These are phyloP conservation scores for Leptinotarsa undecemlineata DNA, from an alignment of 1,140 invertebrate genomes.

Conservation along the genomic window DNA sequence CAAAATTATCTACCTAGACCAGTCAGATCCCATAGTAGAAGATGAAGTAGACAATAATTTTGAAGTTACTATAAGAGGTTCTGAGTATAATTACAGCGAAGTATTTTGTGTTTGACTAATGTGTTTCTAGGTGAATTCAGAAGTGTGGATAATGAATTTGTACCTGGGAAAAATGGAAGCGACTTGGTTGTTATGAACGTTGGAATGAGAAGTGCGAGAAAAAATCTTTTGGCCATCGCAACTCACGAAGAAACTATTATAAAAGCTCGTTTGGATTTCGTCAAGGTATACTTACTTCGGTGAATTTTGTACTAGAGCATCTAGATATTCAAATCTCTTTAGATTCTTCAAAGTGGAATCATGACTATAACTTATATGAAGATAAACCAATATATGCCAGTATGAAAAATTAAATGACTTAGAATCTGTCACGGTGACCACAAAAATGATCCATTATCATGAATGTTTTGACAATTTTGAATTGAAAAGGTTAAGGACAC, in stretches of 20 bases:
- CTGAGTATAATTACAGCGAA: neutral
- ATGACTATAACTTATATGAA: too few relatives aligned
- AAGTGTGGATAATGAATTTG: slow-evolving; percentile 29
- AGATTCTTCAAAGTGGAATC: too few relatives aligned
- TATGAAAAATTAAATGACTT: too few relatives aligned
- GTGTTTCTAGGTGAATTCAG: slow-evolving; percentile 19
- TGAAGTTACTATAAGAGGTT: slow-evolving; percentile 38
- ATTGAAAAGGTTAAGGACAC: too few relatives aligned
- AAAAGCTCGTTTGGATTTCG: slow-evolving; percentile 43
- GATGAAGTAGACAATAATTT: slow-evolving; percentile 31
- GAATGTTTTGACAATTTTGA: too few relatives aligned
- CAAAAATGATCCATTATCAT: too few relatives aligned
- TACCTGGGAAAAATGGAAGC: slow-evolving; percentile 41
- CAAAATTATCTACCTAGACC: slow-evolving; percentile 40
- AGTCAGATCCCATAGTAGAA: slow-evolving; percentile 27
- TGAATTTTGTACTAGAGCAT: neutral
- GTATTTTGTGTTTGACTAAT: slow-evolving; percentile 3
- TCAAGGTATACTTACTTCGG: slow-evolving; percentile 41
- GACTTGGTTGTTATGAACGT: slow-evolving; percentile 45
- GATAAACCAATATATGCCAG: too few relatives aligned
- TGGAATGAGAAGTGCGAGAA: slow-evolving; percentile 38
- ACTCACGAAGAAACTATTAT: slow-evolving; percentile 45
- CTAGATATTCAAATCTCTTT: neutral
- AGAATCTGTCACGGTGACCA: too few relatives aligned
- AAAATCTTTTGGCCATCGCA: slow-evolving; percentile 44